Conservation (phyloP, 2,113 vertebrate genomes). For the Paramisgurnus dabryanus region DNA sequence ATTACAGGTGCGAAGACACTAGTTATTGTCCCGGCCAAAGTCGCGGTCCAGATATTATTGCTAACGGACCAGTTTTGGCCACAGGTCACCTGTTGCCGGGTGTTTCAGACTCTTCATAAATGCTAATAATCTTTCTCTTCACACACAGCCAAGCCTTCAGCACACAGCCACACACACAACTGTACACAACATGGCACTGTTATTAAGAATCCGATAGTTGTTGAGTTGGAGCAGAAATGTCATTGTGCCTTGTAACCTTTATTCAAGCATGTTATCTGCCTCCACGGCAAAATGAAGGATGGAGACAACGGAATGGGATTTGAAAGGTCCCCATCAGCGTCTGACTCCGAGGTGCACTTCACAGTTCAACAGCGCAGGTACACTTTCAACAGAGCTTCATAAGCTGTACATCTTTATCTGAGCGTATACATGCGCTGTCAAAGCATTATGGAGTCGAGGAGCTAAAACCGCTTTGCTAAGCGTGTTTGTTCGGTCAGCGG, state of each 20-base stretch:
- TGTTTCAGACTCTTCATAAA: too few species aligned
- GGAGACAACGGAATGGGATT: constrained; percentile 69
- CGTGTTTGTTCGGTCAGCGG: not conserved
- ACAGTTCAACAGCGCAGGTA: constrained; percentile 70
- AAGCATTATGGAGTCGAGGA: not conserved
- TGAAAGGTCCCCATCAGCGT: constrained; percentile 76
- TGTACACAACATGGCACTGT: constrained; percentile 33
- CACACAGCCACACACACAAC: too few species aligned
- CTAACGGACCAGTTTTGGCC: too few species aligned
- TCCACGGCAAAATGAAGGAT: constrained; percentile 67
- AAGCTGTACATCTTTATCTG: constrained; percentile 18
- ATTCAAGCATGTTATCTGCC: constrained; percentile 74
- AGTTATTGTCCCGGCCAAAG: too few species aligned
- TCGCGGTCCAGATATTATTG: too few species aligned
- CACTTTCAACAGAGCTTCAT: constrained; percentile 5
- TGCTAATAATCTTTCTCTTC: too few species aligned
- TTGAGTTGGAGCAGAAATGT: constrained; percentile 75
- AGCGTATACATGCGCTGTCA: not conserved
- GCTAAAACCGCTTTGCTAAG: constrained; percentile 13
- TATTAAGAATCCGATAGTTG: constrained; percentile 64
- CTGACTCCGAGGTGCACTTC: constrained; percentile 69
- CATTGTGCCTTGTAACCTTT: constrained; percentile 78
- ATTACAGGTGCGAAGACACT: too few species aligned
- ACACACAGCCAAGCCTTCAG: too few species aligned
- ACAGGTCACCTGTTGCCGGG: too few species aligned